Evolutionary conservation across 2,113 vertebrate species (phyloP), one percentile per base, ranked within the genome.

Genomic region (Camelus bactrianus): DNA sequence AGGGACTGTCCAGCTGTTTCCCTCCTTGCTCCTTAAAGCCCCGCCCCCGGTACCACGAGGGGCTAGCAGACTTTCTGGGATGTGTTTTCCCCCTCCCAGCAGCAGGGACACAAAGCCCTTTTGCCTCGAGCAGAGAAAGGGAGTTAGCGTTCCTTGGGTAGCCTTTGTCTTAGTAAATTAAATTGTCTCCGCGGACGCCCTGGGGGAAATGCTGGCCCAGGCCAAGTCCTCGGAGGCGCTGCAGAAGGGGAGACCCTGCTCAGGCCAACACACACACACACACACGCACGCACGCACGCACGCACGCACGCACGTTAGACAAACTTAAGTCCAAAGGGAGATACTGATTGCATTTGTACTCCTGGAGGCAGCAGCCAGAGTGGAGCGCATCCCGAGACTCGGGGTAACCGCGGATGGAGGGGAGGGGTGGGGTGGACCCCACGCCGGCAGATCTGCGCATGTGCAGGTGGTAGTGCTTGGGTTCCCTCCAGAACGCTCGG

Each of bases 141-240:
- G 58, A 73, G 89, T 17, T 35, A 20, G 20, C 4, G 19, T 75
- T 95, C 95, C 91, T 85, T 32, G 46, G 90, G 85, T 65, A 75
- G 79, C 30, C 52, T 96, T 91, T 94, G 93, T 91, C 79, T 96
- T 91, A 91, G 91, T n/a, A 82, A 88, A 94, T 93, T n/a, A 69
- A 58, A 89, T 58, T 69, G 38, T 87, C 75, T 11, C 56, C 84
- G 58, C 65, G 62, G 88, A 88, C 3, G 17, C 58, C 13, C 13
- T 1, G 89, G 38, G 70, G 70, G 93, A 60, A n/a, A 38, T 0
- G 60, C 69, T 6, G 60, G 28, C 35, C 10, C 17, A 24, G 69
- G 92, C 52, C 24, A 12, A 4, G 76, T 48, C 67, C 15, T 88
- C 79, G 46, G 22, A 75, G 50, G 80, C 8, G 20, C 52, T 0